Conservation (phyloP, 2,888 invertebrate species). For the Paralinhomoeus sp. region DNA sequence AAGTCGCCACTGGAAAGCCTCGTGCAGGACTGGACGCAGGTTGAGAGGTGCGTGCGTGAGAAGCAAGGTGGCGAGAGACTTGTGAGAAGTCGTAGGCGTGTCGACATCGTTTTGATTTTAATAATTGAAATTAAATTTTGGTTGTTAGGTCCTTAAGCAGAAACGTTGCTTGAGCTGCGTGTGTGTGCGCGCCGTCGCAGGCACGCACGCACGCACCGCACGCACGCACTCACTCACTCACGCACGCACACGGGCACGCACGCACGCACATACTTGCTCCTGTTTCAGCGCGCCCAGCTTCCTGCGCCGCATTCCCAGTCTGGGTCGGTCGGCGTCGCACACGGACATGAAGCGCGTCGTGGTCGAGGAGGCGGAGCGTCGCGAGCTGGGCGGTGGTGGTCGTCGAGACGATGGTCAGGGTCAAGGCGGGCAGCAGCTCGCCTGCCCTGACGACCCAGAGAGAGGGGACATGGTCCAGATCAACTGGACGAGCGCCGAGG, state of each 20-base stretch:
- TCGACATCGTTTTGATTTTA: background rate
- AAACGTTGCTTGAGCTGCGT: too few relatives aligned
- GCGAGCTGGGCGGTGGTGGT: too few relatives aligned
- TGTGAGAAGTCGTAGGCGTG: too few relatives aligned
- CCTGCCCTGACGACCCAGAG: background rate
- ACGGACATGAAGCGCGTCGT: slow-evolving; percentile 1
- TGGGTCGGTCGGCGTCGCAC: background rate
- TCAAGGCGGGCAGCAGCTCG: background rate
- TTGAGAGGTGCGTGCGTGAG: background rate
- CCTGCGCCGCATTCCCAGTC: background rate
- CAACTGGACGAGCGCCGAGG: slow-evolving; percentile 98
- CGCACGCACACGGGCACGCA: too few relatives aligned
- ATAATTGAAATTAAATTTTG: background rate
- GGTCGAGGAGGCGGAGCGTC: background rate
- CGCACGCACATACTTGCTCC: background rate
- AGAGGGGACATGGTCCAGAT: slow-evolving; percentile 9
- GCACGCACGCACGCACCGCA: too few relatives aligned
- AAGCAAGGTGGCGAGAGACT: too few relatives aligned
- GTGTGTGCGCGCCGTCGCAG: too few relatives aligned
- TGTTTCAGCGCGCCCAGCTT: background rate
- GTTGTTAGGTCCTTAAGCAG: background rate
- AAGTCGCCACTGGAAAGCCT: slow-evolving; percentile 6
- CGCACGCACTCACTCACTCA: too few relatives aligned
- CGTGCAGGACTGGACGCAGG: background rate
- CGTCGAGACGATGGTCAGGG: too few relatives aligned